These are phyloP conservation scores for Drosophila insularis DNA, from an alignment of 1,140 invertebrate genomes.

Conservation along the genomic window DNA sequence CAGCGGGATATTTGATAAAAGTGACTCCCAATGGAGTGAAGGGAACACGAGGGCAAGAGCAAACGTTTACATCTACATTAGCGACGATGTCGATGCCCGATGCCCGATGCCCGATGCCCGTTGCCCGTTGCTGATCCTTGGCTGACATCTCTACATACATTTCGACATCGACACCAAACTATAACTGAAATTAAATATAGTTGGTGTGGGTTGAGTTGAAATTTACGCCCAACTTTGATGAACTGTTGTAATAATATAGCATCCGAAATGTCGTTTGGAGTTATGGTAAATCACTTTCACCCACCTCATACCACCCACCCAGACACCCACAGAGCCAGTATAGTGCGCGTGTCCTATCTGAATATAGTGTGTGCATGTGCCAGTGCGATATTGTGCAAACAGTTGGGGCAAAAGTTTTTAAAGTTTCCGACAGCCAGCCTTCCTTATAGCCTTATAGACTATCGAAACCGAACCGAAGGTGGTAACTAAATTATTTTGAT, in stretches of 20 bases:
- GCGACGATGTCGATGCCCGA: constrained; percentile 49
- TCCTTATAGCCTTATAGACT: constrained; percentile 16
- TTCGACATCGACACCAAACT: background rate
- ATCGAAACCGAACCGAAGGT: constrained; percentile 31
- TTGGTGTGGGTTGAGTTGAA: constrained; percentile 4
- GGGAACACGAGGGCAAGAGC: background rate
- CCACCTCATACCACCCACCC: background rate
- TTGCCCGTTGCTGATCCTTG: background rate
- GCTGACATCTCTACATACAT: background rate
- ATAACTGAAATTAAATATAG: constrained; percentile 2
- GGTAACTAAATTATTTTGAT: constrained; percentile 78
- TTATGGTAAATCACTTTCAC: constrained; percentile 50
- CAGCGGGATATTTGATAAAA: constrained; percentile 78
- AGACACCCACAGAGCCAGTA: background rate
- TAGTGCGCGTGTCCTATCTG: constrained; percentile 16
- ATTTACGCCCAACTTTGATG: constrained; percentile 60
- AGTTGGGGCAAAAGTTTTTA: constrained; percentile 71
- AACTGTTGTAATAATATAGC: constrained; percentile 77
- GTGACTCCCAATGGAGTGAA: constrained; percentile 53
- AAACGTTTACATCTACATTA: constrained; percentile 77
- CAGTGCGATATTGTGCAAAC: constrained; percentile 67
- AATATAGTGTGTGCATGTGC: constrained; percentile 14
- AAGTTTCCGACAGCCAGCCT: constrained; percentile 70
- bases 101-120: constrained; percentile 15
- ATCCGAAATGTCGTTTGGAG: constrained; percentile 72